Percentiles rank a stretch among this genome's conserved stretches.
Evolutionary conservation across 2,888 invertebrate species (phyloP).

Genomic region (Archips xylosteana): DNA sequence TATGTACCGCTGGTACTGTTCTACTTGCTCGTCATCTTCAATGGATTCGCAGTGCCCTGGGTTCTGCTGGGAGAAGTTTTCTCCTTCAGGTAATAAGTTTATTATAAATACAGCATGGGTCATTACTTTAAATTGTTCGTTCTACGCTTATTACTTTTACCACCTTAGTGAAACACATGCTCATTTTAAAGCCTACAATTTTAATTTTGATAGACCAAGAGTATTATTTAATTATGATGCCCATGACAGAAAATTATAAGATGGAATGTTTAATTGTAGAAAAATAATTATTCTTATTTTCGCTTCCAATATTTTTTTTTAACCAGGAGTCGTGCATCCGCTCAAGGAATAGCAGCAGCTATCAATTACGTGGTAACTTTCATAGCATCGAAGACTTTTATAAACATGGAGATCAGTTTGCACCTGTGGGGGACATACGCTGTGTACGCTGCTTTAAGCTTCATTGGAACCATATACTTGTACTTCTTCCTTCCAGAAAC

Average conservation of each 20-base stretch:
- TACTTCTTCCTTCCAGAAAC: constrained; percentile 85
- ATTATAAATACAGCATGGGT: not conserved
- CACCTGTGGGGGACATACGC: constrained; percentile 81
- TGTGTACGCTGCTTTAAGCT: constrained; percentile 75
- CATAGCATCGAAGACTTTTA: constrained; percentile 82
- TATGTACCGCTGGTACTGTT: constrained; percentile 72
- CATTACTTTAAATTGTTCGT: no score
- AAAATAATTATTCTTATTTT: no score
- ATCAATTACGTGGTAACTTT: constrained; percentile 82
- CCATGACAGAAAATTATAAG: no score
- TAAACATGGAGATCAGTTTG: constrained; percentile 73
- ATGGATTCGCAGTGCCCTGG: constrained; percentile 82
- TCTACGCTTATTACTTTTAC: not conserved
- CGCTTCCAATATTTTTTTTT: constrained; percentile 35
- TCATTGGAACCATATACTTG: constrained; percentile 77
- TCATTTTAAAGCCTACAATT: no score
- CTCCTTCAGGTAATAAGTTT: constrained; percentile 76
- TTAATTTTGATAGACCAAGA: no score
- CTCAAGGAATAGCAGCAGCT: constrained; percentile 83
- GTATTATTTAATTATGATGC: no score
- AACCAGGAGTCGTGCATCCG: constrained; percentile 79
- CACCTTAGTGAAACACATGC: not conserved
- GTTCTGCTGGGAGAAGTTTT: constrained; percentile 85
- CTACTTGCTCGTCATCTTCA: constrained; percentile 69
- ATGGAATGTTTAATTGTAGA: no score